phyloP scores from a whole-genome alignment of 2,797 vertebrate species.

The Lerista edwardsae region DNA sequence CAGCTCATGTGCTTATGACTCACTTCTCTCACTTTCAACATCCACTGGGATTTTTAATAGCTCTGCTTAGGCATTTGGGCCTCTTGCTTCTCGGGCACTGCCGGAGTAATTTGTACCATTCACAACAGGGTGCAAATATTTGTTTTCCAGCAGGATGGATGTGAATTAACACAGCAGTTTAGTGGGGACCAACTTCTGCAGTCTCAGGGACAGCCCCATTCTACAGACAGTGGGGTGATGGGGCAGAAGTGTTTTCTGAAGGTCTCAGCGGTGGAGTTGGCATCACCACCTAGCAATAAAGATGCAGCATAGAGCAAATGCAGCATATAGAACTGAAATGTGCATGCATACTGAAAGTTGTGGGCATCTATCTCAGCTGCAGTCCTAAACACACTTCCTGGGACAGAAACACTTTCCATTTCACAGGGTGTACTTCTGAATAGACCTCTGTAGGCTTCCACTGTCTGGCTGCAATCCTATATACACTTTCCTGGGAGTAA shows the following conservation, averaged over 20 bases:
- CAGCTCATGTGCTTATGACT: conserved; percentile 83
- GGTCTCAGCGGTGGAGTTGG: neutral
- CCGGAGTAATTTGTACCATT: conserved; percentile 32
- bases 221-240: too few species aligned
- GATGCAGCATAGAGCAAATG: neutral
- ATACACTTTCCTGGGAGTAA: too few species aligned
- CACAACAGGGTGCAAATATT: conserved; percentile 55
- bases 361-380: neutral
- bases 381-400: neutral
- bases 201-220: neutral
- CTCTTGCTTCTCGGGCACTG: conserved; percentile 57
- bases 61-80: conserved; percentile 58
- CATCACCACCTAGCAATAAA: neutral
- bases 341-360: neutral
- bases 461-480: too few species aligned
- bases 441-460: too few species aligned
- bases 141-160: conserved; percentile 53
- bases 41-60: conserved; percentile 66
- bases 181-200: neutral
- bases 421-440: too few species aligned
- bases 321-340: neutral
- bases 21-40: conserved; percentile 70
- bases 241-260: neutral
- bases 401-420: too few species aligned
- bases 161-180: conserved; percentile 42